Evolutionary conservation across 2,888 invertebrate genomes (phyloP), one percentile per base, ranked within the genome.

Genomic region (Phortica magna): DNA sequence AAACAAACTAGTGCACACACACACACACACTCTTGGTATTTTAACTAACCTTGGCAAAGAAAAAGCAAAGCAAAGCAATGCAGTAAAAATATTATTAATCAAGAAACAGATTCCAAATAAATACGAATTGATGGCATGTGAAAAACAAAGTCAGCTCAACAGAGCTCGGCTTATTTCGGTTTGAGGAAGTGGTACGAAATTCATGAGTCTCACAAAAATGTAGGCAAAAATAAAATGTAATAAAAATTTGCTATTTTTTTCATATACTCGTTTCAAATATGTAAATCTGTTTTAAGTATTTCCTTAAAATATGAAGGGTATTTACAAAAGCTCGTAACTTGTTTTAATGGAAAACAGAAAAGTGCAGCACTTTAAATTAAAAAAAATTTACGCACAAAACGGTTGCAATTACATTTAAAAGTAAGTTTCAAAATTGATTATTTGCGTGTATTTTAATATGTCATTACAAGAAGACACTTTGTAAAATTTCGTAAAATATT

Each of bases 31-130:
- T 82, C 83, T 73, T 80, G 88, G 85, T 81, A 87, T 87, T 85
- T 85, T 85, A 85, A 85, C 86, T 87, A 85, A 85, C 85, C 85
- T 85, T 85, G 85, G 85, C 85, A 85, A 83, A 87, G 86, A 85
- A 85, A 83, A 79, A 82, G 59, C 41, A 43, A 43, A 43, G 43
- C 43, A 43, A 43, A 68, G 17, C 57, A 68, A 42, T 43, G 14
- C 68, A 53, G 43, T n/a, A 43, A 57, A 73, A 43, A 7, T 43
- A 43, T 41, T 55, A 59, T 53, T n/a, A n/a, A 31, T 76, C 6
- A 76, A 64, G 68, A 76, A 75, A 64, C 77, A 43, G 43, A 43
- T 10, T 43, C 43, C 6, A 57, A n/a, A 57, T 14, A 57, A 17
- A 17, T 14, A 10, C 5, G 14, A 57, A 57, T 57, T 57, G 57